These are phyloP conservation scores for Tillus elongatus DNA, from an alignment of 2,888 invertebrate species.

Conservation along the genomic window DNA sequence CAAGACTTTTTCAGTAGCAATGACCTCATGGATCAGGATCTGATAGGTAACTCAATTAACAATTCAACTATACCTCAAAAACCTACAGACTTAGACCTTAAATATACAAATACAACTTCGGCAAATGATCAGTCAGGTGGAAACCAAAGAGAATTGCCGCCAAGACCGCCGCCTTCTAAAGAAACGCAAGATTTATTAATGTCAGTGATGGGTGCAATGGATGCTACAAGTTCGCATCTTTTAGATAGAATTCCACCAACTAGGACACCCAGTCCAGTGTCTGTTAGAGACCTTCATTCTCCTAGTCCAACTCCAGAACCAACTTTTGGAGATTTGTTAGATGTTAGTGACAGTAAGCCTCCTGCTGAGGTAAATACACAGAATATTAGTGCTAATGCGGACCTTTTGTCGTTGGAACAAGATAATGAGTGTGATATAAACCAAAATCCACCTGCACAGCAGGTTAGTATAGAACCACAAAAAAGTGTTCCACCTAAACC, in stretches of 20 bases:
- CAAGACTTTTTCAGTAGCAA: constrained; percentile 16
- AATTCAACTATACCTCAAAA: constrained; percentile 31
- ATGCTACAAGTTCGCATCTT: constrained; percentile 76
- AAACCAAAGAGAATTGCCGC: constrained; percentile 35
- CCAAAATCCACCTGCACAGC: constrained; percentile 36
- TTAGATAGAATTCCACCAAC: constrained; percentile 76
- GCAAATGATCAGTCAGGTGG: constrained; percentile 22
- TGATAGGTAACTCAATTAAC: constrained; percentile 22
- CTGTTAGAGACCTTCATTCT: constrained; percentile 71
- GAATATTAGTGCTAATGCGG: constrained; percentile 6
- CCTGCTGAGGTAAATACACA: constrained; percentile 10
- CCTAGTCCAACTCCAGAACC: constrained; percentile 75
- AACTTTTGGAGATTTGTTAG: constrained; percentile 53
- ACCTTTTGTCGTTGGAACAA: constrained; percentile 28
- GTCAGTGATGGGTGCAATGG: constrained; percentile 81
- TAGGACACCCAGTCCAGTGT: constrained; percentile 78
- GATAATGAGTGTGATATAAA: constrained; percentile 40
- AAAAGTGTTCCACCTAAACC: constrained; percentile 42
- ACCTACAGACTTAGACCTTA: constrained; percentile 41
- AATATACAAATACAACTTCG: constrained; percentile 33
- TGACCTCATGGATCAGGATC: constrained; percentile 37
- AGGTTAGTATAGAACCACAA: constrained; percentile 43
- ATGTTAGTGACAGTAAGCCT: constrained; percentile 46
- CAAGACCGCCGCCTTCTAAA: constrained; percentile 56
- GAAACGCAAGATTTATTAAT: constrained; percentile 79